Conservation (phyloP, 2,113 vertebrate species). For the Ardeotis arabs region DNA sequence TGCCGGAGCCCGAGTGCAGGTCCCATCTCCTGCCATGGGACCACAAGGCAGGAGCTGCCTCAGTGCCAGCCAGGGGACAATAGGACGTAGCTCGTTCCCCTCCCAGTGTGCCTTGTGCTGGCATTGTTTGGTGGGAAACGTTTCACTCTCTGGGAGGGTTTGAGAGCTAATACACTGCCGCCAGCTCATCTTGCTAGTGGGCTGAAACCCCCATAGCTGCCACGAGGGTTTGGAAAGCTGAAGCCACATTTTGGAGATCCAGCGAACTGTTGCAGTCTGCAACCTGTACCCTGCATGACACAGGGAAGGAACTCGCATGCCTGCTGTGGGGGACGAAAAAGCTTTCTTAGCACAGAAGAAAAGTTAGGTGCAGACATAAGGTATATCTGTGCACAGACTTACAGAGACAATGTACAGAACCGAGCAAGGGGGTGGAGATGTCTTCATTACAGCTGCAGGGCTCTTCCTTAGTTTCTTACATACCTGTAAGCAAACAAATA, state of each 20-base stretch:
- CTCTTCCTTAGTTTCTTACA: neutral
- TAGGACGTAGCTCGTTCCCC: neutral
- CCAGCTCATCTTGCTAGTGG: neutral
- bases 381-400: neutral
- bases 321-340: neutral
- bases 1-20: rapidly evolving
- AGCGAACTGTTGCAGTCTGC: neutral
- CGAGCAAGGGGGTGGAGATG: neutral
- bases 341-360: neutral
- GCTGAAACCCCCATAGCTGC: neutral
- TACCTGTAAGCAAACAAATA: neutral
- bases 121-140: neutral
- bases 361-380: neutral
- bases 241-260: neutral
- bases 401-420: neutral
- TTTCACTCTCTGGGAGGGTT: neutral
- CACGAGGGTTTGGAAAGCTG: neutral
- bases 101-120: neutral
- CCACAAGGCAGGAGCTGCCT: neutral
- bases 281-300: neutral
- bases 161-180: neutral
- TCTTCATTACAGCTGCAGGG: neutral
- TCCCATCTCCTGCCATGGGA: neutral
- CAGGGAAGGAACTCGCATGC: neutral
- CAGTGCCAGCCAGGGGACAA: neutral